A percentile compares a stretch with the other conserved stretches of the same genome.
These are phyloP conservation scores for Enteromius afrohamiltoni DNA, from an alignment of 2,797 vertebrate species.

Conservation along the genomic window DNA sequence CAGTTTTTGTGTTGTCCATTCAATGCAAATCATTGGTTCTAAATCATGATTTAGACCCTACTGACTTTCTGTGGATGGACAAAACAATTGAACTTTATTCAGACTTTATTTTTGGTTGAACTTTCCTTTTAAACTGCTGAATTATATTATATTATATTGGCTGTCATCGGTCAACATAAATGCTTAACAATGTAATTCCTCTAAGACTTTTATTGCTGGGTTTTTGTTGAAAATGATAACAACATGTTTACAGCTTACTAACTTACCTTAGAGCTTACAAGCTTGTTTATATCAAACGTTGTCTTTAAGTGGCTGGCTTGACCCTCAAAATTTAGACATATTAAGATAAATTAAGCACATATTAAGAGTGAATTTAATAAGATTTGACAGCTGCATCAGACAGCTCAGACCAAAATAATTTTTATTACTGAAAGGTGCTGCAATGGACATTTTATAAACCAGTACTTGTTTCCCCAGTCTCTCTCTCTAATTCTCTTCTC, in stretches of 20 bases:
- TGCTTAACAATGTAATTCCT: not conserved
- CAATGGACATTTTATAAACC: constrained; percentile 5
- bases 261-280: not conserved
- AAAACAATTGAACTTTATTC: not conserved
- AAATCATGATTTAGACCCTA: not conserved
- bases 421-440: not conserved
- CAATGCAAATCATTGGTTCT: not conserved
- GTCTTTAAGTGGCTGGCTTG: not conserved
- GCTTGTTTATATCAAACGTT: not conserved
- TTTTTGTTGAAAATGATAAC: not conserved
- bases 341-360: not conserved
- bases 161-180: not conserved
- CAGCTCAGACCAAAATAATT: not conserved
- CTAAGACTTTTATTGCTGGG: not conserved
- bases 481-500: not conserved
- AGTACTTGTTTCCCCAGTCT: not conserved
- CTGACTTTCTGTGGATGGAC: not conserved
- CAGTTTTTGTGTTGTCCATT: not conserved
- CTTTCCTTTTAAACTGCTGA: not conserved
- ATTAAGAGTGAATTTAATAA: not conserved
- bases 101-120: not conserved
- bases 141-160: not conserved
- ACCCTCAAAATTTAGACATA: not conserved
- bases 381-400: not conserved
- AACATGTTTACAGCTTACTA: not conserved